Conservation (phyloP, 2,888 invertebrate genomes). For the Cecidostiba fungosa region DNA sequence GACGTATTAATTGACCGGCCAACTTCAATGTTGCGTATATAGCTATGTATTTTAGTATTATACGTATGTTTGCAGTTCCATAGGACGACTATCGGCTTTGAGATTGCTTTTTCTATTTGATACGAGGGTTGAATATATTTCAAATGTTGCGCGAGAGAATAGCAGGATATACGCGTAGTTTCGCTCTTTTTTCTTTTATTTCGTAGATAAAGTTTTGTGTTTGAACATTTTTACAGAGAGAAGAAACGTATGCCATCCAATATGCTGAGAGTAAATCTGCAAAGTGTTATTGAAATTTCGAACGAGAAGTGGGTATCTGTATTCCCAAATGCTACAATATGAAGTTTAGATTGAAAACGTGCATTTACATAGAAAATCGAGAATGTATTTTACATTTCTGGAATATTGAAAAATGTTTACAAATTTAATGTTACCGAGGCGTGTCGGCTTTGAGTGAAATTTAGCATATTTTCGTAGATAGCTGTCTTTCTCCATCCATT, state of each 20-base stretch:
- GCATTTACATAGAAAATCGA: not conserved
- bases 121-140: not conserved
- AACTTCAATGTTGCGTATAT: not conserved
- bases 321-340: not conserved
- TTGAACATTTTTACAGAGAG: not conserved
- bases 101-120: not conserved
- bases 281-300: not conserved
- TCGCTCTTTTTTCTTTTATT: not conserved
- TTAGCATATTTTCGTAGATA: no score
- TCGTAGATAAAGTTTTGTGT: not conserved
- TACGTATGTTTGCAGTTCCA: not conserved
- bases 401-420: no score
- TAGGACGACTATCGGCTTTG: not conserved
- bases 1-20: slow-evolving; percentile 27
- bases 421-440: no score
- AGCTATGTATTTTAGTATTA: no score
- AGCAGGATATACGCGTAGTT: not conserved
- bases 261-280: slow-evolving; percentile 6
- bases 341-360: not conserved
- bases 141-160: not conserved
- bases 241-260: not conserved
- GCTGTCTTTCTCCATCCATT: no score
- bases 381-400: not conserved
- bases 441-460: no score
- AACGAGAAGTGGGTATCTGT: not conserved